Conservation (phyloP, 2,113 vertebrate species). For the Pyrgilauda ruficollis region DNA sequence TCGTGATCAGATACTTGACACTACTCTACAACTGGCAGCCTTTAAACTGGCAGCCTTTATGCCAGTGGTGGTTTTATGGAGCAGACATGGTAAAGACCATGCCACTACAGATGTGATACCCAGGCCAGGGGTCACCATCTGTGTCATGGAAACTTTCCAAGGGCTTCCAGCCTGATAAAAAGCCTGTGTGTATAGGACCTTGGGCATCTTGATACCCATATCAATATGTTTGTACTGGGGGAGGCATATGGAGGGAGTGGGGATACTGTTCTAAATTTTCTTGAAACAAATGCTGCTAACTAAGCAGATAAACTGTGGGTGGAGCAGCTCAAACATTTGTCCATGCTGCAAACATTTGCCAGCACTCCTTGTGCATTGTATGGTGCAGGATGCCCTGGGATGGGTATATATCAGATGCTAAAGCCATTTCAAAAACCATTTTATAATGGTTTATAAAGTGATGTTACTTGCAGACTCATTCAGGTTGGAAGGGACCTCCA, state of each 20-base stretch:
- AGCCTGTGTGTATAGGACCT: not conserved
- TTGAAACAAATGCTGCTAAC: not conserved
- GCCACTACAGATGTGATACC: not conserved
- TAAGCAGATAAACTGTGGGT: not conserved
- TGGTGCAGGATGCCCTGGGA: not conserved
- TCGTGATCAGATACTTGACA: not conserved
- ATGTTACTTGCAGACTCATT: not conserved
- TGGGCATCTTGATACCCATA: not conserved
- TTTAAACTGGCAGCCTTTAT: not conserved
- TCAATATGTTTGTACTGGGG: not conserved
- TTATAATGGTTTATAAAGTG: not conserved
- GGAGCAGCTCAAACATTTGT: not conserved
- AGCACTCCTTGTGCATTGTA: not conserved
- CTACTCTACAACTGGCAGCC: not conserved
- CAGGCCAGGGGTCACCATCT: not conserved
- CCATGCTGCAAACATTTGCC: not conserved
- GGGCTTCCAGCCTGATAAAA: not conserved
- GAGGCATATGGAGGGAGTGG: not conserved
- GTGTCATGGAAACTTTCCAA: not conserved
- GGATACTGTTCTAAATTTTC: not conserved
- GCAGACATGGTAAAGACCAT: not conserved
- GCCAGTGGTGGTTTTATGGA: not conserved
- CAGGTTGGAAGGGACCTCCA: not conserved
- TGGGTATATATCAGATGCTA: not conserved
- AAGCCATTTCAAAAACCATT: not conserved